Evolutionary conservation across 1,140 invertebrate species (phyloP).

Genomic region (Drosophila virilis): DNA sequence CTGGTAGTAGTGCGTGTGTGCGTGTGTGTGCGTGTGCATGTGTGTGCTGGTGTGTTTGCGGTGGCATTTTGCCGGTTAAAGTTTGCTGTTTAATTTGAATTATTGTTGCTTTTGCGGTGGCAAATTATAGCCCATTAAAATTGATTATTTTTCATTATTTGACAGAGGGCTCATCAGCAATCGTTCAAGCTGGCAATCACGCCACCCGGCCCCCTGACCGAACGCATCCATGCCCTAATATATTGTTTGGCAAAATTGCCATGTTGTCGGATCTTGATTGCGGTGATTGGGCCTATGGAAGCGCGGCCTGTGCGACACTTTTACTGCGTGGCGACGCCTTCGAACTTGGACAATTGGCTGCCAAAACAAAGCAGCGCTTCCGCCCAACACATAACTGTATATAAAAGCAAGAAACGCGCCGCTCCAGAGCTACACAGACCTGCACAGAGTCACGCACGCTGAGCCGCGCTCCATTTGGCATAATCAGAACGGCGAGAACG

Average conservation of each 20-base stretch:
- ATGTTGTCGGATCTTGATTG: constrained; percentile 16
- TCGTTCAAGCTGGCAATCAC: constrained; percentile 10
- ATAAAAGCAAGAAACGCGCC: not conserved
- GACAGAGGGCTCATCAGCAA: constrained; percentile 31
- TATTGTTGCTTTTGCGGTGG: constrained; percentile 67
- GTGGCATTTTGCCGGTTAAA: constrained; percentile 46
- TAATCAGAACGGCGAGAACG: constrained; percentile 9
- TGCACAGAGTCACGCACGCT: constrained; percentile 28
- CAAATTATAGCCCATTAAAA: constrained; percentile 77
- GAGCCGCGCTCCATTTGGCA: constrained; percentile 15
- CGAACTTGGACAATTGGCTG: constrained; percentile 13
- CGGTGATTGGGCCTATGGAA: constrained; percentile 4
- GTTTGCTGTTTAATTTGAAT: constrained; percentile 62
- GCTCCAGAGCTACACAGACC: constrained; percentile 8
- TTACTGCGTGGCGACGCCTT: constrained; percentile 26
- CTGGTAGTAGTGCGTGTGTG: constrained; percentile 5
- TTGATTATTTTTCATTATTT: constrained; percentile 72
- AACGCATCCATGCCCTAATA: not conserved
- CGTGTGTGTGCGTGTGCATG: constrained; percentile 7
- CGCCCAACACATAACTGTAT: not conserved
- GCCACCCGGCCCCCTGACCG: not conserved
- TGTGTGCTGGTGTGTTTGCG: constrained; percentile 13
- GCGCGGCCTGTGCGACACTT: constrained; percentile 35
- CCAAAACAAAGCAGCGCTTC: constrained; percentile 18
- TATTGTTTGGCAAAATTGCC: constrained; percentile 28